These are phyloP conservation scores for Colletes latitarsis DNA, from an alignment of 1,140 invertebrate genomes.

Conservation along the genomic window DNA sequence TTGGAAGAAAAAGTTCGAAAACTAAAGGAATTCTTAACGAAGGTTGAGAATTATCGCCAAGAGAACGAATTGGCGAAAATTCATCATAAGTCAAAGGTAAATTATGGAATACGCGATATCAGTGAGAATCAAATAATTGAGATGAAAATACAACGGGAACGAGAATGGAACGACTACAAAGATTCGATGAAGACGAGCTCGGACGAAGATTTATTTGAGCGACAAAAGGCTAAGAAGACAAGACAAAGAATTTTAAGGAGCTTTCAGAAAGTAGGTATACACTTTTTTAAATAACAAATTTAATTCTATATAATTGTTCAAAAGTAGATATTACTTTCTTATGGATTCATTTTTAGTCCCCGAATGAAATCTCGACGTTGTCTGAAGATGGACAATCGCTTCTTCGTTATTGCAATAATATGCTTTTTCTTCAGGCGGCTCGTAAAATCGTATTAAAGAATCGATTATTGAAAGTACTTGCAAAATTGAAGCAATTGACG, in stretches of 20 bases:
- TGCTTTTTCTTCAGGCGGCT: slow-evolving; percentile 19
- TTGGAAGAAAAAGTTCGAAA: not conserved
- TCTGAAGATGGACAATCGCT: not conserved
- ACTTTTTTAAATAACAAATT: not conserved
- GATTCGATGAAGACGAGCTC: not conserved
- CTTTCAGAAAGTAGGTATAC: not conserved
- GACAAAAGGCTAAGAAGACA: not conserved
- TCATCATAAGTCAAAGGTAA: slow-evolving; percentile 20
- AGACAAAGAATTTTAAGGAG: slow-evolving; percentile 25
- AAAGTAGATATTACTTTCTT: not conserved
- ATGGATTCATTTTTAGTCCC: slow-evolving; percentile 5
- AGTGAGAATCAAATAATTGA: not conserved
- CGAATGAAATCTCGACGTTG: not conserved
- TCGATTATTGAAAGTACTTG: slow-evolving; percentile 25
- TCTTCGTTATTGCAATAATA: slow-evolving; percentile 4
- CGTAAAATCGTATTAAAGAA: slow-evolving; percentile 22
- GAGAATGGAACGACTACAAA: slow-evolving; percentile 14
- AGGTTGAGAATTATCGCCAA: not conserved
- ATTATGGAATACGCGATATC: not conserved
- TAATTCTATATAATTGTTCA: no score
- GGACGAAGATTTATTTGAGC: not conserved
- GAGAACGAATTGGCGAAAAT: slow-evolving; percentile 8
- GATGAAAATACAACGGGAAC: slow-evolving; percentile 5
- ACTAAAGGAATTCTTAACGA: not conserved
- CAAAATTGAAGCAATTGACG: not conserved